Evolutionary conservation across 2,888 invertebrate genomes (phyloP).

Genomic region (Prenolepis imparis): DNA sequence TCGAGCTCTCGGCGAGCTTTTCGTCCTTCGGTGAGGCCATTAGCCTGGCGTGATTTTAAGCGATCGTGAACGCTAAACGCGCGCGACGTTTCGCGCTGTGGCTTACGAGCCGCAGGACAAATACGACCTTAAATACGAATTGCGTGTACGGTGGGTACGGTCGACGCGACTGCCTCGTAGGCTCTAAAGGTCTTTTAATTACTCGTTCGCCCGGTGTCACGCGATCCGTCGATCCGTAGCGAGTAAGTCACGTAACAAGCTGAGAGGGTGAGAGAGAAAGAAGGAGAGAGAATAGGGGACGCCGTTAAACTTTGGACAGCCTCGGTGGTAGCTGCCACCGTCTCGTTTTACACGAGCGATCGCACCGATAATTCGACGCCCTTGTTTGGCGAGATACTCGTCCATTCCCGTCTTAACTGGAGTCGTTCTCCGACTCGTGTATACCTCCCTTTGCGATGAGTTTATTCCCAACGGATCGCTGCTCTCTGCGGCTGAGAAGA

Average conservation of each 20-base stretch:
- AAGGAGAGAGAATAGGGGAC: neutral
- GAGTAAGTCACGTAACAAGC: conserved; percentile 38
- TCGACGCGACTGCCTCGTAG: conserved; percentile 26
- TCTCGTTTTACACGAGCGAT: conserved; percentile 50
- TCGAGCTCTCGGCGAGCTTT: conserved; percentile 36
- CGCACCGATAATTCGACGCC: conserved; percentile 39
- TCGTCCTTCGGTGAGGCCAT: conserved; percentile 23
- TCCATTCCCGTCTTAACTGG: conserved; percentile 36
- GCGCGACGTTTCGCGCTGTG: conserved; percentile 45
- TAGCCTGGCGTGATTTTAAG: conserved; percentile 50
- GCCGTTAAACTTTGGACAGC: conserved; percentile 45
- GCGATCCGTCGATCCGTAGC: conserved; percentile 71
- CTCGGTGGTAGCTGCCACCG: conserved; percentile 15
- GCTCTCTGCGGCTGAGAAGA: conserved; percentile 1
- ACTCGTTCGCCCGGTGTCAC: conserved; percentile 68
- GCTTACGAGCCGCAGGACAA: conserved; percentile 47
- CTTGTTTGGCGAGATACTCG: conserved; percentile 40
- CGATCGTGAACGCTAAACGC: conserved; percentile 40
- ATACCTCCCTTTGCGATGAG: conserved; percentile 20
- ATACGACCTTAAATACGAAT: conserved; percentile 51
- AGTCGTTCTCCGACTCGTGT: conserved; percentile 19
- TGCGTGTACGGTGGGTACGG: conserved; percentile 34
- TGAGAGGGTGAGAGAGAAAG: neutral
- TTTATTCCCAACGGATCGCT: conserved; percentile 18
- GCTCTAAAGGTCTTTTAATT: conserved; percentile 62